Conservation (phyloP, 2,888 invertebrate genomes). For the Pachycephus smyrnensis region DNA sequence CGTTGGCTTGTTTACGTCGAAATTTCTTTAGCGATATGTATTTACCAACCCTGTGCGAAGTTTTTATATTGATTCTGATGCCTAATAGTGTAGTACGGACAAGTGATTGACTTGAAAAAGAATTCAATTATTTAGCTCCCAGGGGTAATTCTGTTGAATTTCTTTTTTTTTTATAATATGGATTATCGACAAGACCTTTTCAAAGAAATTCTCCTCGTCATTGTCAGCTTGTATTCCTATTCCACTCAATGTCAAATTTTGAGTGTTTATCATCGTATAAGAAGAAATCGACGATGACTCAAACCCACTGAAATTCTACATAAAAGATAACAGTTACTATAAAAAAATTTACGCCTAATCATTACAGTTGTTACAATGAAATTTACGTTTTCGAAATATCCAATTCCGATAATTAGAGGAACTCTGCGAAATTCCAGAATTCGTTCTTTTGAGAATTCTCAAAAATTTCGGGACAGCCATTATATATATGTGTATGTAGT, state of each 20-base stretch:
- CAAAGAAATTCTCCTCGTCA: neutral
- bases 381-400: neutral
- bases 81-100: too few relatives aligned
- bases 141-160: neutral
- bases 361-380: neutral
- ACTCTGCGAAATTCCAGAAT: constrained; percentile 22
- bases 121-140: neutral
- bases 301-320: neutral
- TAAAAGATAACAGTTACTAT: neutral
- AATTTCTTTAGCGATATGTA: neutral
- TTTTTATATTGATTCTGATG: neutral
- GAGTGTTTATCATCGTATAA: neutral
- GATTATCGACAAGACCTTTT: neutral
- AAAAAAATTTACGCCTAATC: neutral
- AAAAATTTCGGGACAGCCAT: neutral
- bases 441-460: neutral
- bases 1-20: neutral
- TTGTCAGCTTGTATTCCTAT: neutral
- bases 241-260: neutral
- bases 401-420: constrained; percentile 37
- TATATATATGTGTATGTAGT: neutral
- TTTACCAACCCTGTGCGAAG: neutral
- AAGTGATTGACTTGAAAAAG: neutral
- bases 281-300: neutral
- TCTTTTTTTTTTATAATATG: neutral